Evolutionary conservation across 2,888 invertebrate species (phyloP), one percentile per base, ranked within the genome.

Genomic region (Dynastes maya): DNA sequence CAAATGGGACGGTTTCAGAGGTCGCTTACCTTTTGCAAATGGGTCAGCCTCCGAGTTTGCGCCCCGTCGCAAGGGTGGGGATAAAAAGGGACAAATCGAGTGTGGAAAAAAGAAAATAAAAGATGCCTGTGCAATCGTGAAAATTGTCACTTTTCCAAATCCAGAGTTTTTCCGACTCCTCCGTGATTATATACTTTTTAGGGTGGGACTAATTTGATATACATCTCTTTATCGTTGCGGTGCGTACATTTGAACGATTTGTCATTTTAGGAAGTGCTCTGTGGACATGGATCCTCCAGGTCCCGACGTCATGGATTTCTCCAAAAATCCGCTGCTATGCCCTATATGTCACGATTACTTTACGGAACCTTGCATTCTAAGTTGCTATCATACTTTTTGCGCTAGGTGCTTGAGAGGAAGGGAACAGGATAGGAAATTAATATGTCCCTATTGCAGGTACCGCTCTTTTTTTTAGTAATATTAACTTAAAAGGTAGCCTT

Each of bases 301-400:
- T 76, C 81, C 87, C 64, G 88, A 88, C 76, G 80, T 86, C 16
- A 82, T 89, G 84, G 88, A 89, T 77, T 89, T 87, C 80, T 86
- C 88, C 27, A 89, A 89, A 83, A 93, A 93, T 86, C 94, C 94
- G 0, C 88, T 94, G 51, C 89, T 92, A 71, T 94, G 94, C 85
- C 91, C 91, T 79, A 89, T 93, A 82, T 94, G 94, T 85, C 92
- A 93, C 84, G 92, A 93, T 85, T 93, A 93, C 84, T 93, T 91
- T 86, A 91, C 90, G 76, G 93, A 94, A 83, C 94, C 94, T 1
- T 92, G 93, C 83, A 91, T 94, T 72, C 88, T 94, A 65, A 90
- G 90, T 80, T 94, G 94, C 86, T 94, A 92, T 86, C 94, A 94
- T 86, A 93, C 93, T 65, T 94, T 94, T 87, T 94, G 94, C 88